Base-by-base conservation (phyloP, 2,797 vertebrate genomes). In the Sibirionetta formosa region DNA sequence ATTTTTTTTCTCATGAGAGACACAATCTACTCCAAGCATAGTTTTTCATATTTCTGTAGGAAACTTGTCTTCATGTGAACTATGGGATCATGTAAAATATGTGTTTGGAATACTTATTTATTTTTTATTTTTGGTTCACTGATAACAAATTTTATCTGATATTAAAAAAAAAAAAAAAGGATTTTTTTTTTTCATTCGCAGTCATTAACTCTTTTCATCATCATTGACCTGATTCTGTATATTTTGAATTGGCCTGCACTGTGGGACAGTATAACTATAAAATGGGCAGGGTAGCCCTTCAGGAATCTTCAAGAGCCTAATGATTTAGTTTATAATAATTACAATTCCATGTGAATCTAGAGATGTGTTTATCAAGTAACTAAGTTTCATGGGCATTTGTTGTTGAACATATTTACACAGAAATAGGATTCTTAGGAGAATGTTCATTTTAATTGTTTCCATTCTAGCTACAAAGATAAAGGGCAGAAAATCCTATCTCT, bases 361-460 rank as follows among this genome's bases (percentile, higher is more conserved):
- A 90, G 69, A 86, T 72, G 7, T 66, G 22, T 86, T 95, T 83
- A 79, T 87, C 36, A 78, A 72, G 69, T 73, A 78, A 94, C 85
- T 79, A 20, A 38, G 3, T 64, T 93, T 90, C 38, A 50, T 33
- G 22, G 29, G 73, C 16, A 61, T 33, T 95, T n/a, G 5, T 24
- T 76, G 22, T 61, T 69, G 57, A 91, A 57, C 31, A 22, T 72
- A 58, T 65, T 87, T 91, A 51, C 78, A 93, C 50, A 93, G 75
- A 86, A 77, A 93, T 11, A 70, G 16, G 8, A 77, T 91, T 95
- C 77, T 93, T 88, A 19, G 36, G 50, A 95, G 63, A 86, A 58
- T 33, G 24, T 63, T 92, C 2, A 14, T 81, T 95, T 95, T 79
- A 86, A 81, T 82, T 88, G 9, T 90, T 96, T 85, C 7, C 14